Evolutionary conservation across 2,797 vertebrate genomes (phyloP).

Genomic region (Chrosomus eos): DNA sequence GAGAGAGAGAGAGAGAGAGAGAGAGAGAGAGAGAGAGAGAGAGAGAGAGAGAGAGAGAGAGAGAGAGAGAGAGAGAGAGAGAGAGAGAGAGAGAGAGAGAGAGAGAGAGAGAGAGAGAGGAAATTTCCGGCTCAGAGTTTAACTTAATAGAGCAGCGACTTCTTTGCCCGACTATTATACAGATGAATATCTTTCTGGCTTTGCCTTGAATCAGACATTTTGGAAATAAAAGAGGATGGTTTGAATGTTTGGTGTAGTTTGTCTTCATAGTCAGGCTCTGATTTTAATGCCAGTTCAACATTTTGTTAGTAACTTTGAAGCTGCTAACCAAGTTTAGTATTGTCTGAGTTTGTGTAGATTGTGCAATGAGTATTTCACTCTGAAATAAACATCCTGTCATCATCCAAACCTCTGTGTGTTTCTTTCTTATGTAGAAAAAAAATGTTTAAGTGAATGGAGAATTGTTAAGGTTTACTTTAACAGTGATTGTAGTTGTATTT

Average conservation of each 20-base stretch:
- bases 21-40: constrained; percentile 12
- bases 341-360: neutral
- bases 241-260: constrained; percentile 36
- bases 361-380: neutral
- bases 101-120: constrained; percentile 53
- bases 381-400: constrained; percentile 27
- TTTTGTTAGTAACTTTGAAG: neutral
- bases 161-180: constrained; percentile 58
- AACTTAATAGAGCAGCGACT: constrained; percentile 64
- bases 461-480: neutral
- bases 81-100: constrained; percentile 43
- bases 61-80: constrained; percentile 55
- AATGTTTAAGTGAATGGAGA: neutral
- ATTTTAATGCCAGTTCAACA: neutral
- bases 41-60: constrained; percentile 19
- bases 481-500: constrained; percentile 10
- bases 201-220: constrained; percentile 66
- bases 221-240: constrained; percentile 63
- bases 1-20: neutral
- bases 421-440: neutral
- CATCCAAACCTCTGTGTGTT: constrained; percentile 17
- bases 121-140: constrained; percentile 77
- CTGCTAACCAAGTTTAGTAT: constrained; percentile 5
- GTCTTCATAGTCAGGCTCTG: neutral
- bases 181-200: constrained; percentile 73